Evolutionary conservation across 2,113 vertebrate species (phyloP).

Genomic region (Brachionichthys hirsutus): DNA sequence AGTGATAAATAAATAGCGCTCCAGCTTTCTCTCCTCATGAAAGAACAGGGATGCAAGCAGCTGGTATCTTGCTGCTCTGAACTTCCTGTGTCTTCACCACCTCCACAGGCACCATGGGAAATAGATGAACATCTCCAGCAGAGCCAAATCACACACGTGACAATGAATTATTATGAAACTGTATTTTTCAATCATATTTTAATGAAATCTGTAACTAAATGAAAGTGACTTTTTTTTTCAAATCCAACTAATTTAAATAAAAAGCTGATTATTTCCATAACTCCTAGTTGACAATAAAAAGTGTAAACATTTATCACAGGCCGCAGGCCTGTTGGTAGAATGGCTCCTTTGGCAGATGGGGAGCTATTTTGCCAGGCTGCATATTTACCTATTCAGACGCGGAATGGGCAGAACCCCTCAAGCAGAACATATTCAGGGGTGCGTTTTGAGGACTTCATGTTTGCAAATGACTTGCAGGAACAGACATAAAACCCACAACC

Average conservation of each 20-base stretch:
- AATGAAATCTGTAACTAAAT: conserved; percentile 64
- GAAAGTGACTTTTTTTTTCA: conserved; percentile 48
- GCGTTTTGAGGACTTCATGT: conserved; percentile 79
- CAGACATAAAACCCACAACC: conserved; percentile 75
- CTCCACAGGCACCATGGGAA: conserved; percentile 31
- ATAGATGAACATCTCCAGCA: conserved; percentile 30
- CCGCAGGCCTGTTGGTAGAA: conserved; percentile 68
- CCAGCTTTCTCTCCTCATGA: conserved; percentile 54
- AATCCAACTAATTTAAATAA: conserved; percentile 62
- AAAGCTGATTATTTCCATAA: conserved; percentile 56
- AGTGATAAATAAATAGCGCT: conserved; percentile 64
- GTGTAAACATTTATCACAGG: conserved; percentile 79
- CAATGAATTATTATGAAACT: conserved; percentile 38
- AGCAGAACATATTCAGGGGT: conserved; percentile 81
- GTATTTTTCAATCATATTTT: conserved; percentile 41
- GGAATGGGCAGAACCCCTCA: conserved; percentile 79
- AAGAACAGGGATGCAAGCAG: conserved; percentile 55
- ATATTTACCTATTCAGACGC: conserved; percentile 75
- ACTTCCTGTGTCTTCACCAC: conserved; percentile 24
- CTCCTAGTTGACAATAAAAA: conserved; percentile 69
- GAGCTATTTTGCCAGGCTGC: conserved; percentile 75
- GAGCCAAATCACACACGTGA: conserved; percentile 30
- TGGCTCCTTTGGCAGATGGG: conserved; percentile 71
- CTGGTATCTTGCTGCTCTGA: conserved; percentile 32
- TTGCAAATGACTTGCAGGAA: conserved; percentile 82